These are phyloP conservation scores for Xerus inauris DNA, from an alignment of 2,113 vertebrate genomes.

Conservation along the genomic window DNA sequence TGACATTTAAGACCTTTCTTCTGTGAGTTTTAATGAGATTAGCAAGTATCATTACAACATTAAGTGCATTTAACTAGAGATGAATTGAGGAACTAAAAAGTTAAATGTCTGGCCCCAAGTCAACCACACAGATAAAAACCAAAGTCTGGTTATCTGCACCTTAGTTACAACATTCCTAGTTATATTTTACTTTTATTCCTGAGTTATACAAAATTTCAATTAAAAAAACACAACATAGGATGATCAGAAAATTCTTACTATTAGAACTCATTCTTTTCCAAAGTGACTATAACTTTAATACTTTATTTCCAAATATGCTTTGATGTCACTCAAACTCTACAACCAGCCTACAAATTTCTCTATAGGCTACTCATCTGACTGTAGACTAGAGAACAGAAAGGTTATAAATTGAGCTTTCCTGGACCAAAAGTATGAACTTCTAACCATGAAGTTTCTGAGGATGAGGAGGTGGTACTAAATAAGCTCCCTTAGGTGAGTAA, in stretches of 20 bases:
- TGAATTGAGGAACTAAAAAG: not conserved
- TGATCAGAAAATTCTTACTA: not conserved
- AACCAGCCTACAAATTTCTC: not conserved
- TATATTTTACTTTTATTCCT: not conserved
- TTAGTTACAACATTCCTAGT: not conserved
- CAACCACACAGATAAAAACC: not conserved
- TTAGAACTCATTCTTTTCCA: not conserved
- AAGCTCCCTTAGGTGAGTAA: not conserved
- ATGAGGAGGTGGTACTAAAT: not conserved
- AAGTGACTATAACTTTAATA: not conserved
- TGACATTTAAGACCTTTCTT: not conserved
- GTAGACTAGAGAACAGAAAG: not conserved
- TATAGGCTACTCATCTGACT: not conserved
- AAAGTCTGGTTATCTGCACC: not conserved
- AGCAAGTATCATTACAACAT: not conserved
- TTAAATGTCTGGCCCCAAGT: not conserved
- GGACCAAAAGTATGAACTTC: not conserved
- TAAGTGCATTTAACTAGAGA: not conserved
- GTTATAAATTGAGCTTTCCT: not conserved
- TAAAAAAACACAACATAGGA: not conserved
- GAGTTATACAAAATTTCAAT: not conserved
- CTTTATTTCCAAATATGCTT: not conserved
- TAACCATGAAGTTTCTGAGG: not conserved
- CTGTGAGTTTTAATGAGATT: not conserved
- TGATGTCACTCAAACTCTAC: not conserved